These are phyloP conservation scores for Hemaris fuciformis DNA, from an alignment of 2,888 invertebrate species.

Conservation along the genomic window DNA sequence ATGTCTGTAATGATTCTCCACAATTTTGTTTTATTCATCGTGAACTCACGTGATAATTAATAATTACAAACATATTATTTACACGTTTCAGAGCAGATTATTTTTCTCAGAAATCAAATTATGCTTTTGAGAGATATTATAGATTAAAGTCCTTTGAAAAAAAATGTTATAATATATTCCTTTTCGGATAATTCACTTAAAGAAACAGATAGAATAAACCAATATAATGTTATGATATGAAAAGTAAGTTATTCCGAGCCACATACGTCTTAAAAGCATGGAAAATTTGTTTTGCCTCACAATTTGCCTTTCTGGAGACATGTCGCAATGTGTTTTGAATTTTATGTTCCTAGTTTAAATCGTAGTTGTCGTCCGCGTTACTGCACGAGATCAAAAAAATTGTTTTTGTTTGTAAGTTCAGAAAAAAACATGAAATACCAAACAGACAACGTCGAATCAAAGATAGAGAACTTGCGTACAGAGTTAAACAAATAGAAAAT, in stretches of 20 bases:
- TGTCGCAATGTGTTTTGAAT: conserved; percentile 27
- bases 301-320: conserved; percentile 37
- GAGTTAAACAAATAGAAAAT: conserved; percentile 12
- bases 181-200: too few species aligned
- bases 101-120: too few species aligned
- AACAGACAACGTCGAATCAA: background rate
- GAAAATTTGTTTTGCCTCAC: conserved; percentile 16
- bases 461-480: conserved; percentile 1
- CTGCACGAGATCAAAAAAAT: background rate
- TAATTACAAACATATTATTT: too few species aligned
- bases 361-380: conserved; percentile 22
- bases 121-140: too few species aligned
- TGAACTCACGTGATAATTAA: too few species aligned
- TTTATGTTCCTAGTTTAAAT: conserved; percentile 25
- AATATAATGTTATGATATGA: too few species aligned
- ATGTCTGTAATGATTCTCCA: too few species aligned
- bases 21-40: too few species aligned
- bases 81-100: too few species aligned
- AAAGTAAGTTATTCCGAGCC: background rate
- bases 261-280: background rate
- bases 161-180: too few species aligned
- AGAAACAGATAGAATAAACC: too few species aligned
- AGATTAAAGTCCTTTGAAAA: too few species aligned
- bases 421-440: conserved; percentile 3
- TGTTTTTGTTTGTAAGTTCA: conserved; percentile 5